These are phyloP conservation scores for Venustoraphidia nigricollis DNA, from an alignment of 2,888 invertebrate genomes.

Conservation along the genomic window DNA sequence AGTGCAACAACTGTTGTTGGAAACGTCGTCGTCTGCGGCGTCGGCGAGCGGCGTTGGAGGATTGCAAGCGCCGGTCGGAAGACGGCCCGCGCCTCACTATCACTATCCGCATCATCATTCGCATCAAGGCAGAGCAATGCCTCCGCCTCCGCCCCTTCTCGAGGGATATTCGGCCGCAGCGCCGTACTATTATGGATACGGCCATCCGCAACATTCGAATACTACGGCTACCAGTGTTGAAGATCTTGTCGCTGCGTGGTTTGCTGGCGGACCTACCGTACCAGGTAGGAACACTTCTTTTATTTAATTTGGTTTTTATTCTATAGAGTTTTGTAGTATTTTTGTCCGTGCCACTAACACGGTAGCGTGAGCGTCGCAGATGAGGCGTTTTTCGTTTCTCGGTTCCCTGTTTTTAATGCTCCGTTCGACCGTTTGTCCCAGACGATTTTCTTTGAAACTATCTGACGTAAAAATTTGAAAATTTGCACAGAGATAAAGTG, in stretches of 20 bases:
- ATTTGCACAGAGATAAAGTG: too few species aligned
- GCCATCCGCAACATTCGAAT: constrained; percentile 12
- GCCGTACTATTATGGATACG: constrained; percentile 16
- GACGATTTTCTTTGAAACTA: too few species aligned
- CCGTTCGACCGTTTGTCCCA: too few species aligned
- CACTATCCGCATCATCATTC: constrained; percentile 7
- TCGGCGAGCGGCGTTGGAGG: constrained; percentile 19
- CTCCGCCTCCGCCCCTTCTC: background rate
- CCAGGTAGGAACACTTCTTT: constrained; percentile 17
- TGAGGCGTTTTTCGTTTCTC: too few species aligned
- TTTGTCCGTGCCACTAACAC: too few species aligned
- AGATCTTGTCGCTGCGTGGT: constrained; percentile 61
- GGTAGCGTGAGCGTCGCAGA: too few species aligned
- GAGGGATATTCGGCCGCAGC: constrained; percentile 10
- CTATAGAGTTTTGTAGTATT: too few species aligned
- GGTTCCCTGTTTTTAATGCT: too few species aligned
- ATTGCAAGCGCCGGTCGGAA: constrained; percentile 17
- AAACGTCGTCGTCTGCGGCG: constrained; percentile 17
- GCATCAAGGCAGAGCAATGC: background rate
- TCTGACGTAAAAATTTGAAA: too few species aligned
- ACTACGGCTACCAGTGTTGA: constrained; percentile 42
- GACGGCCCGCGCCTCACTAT: constrained; percentile 13
- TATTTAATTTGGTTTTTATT: too few species aligned
- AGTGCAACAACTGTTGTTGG: constrained; percentile 59
- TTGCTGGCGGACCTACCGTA: constrained; percentile 33